Percentiles rank a stretch among this genome's conserved stretches.
These are phyloP conservation scores for Gadus macrocephalus DNA, from an alignment of 2,113 vertebrate species.

Conservation along the genomic window DNA sequence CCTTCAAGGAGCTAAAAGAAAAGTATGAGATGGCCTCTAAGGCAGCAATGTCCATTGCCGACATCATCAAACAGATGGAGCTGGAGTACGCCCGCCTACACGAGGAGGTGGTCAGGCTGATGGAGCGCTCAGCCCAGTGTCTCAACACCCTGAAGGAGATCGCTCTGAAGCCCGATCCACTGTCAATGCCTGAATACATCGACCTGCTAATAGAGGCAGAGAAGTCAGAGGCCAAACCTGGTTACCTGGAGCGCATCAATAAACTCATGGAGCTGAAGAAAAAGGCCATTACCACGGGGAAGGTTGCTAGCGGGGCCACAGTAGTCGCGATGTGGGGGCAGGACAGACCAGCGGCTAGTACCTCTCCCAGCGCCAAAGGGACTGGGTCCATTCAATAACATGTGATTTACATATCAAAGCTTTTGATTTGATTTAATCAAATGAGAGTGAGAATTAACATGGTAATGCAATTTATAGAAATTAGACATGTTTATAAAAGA, in stretches of 20 bases:
- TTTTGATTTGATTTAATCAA: too few relatives aligned
- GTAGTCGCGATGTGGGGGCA: background rate
- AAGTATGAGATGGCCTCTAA: conserved; percentile 25
- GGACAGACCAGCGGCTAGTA: too few relatives aligned
- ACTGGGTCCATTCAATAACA: too few relatives aligned
- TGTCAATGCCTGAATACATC: conserved; percentile 45
- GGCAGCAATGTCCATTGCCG: background rate
- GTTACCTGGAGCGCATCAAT: conserved; percentile 24
- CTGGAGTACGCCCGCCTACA: background rate
- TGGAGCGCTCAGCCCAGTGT: background rate
- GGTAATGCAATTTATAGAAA: too few relatives aligned
- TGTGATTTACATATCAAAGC: too few relatives aligned
- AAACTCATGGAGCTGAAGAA: conserved; percentile 1
- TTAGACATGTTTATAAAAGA: too few relatives aligned
- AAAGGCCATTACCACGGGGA: conserved; percentile 4
- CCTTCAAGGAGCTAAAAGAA: conserved; percentile 7
- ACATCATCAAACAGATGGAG: background rate
- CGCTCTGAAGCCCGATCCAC: conserved; percentile 43
- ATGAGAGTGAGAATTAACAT: too few relatives aligned
- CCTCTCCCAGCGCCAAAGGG: too few relatives aligned
- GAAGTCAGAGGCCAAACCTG: conserved; percentile 33
- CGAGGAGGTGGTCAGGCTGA: rapidly evolving
- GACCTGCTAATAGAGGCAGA: conserved; percentile 41
- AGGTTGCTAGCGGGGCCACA: background rate
- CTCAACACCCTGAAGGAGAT: conserved; percentile 45